Evolutionary conservation across 92 coral and sea anemone genomes (phyloP).

Genomic region (Ricordea florida): DNA sequence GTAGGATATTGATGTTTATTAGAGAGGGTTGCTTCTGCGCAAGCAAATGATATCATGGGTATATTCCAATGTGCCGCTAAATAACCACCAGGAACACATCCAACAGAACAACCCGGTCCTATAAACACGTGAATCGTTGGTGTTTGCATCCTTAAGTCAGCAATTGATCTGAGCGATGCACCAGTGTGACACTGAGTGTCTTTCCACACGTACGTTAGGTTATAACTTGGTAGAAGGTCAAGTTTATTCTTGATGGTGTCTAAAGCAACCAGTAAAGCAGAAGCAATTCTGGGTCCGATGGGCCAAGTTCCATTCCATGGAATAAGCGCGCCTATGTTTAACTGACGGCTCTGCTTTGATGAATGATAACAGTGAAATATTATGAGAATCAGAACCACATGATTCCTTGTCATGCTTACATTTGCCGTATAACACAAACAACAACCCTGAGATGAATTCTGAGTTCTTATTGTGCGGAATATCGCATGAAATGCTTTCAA

Average conservation of each 20-base stretch:
- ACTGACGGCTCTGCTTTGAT: too few relatives aligned
- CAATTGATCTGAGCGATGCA: slow-evolving; percentile 84
- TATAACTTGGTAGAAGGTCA: slow-evolving; percentile 70
- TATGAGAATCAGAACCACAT: too few relatives aligned
- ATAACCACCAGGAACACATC: slow-evolving; percentile 80
- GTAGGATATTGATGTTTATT: slow-evolving; percentile 76
- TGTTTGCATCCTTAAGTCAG: slow-evolving; percentile 75
- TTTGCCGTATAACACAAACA: too few relatives aligned
- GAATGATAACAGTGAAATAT: too few relatives aligned
- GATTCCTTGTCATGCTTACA: too few relatives aligned
- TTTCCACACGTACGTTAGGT: slow-evolving; percentile 81
- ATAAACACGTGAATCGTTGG: slow-evolving; percentile 82
- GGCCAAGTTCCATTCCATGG: slow-evolving; percentile 95
- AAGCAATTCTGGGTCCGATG: slow-evolving; percentile 83
- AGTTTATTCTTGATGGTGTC: slow-evolving; percentile 71
- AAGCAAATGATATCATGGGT: slow-evolving; percentile 89
- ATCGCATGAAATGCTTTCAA: too few relatives aligned
- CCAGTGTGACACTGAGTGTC: slow-evolving; percentile 82
- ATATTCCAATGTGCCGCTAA: slow-evolving; percentile 87
- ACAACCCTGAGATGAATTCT: too few relatives aligned
- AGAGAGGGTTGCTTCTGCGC: slow-evolving; percentile 78
- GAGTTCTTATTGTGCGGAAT: too few relatives aligned
- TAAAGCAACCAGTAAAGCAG: slow-evolving; percentile 83
- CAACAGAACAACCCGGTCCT: slow-evolving; percentile 83
- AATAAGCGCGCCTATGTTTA: slow-evolving; percentile 72